Conservation (phyloP, 2,113 vertebrate genomes). For the Barbus barbus region DNA sequence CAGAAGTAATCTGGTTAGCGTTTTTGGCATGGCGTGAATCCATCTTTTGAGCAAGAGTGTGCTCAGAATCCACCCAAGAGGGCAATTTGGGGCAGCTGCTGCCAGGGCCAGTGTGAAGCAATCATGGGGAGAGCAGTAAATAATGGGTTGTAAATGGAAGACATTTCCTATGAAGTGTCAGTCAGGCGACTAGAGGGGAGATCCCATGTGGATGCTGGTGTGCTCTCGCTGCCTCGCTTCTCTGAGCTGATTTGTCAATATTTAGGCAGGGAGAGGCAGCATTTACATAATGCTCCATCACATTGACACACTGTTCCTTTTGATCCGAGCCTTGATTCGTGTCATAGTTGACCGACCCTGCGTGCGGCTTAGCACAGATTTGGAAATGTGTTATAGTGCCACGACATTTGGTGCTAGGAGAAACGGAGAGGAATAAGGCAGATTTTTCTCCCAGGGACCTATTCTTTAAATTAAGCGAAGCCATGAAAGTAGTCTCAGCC, state of each 20-base stretch:
- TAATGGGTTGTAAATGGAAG: conserved; percentile 63
- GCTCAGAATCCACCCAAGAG: conserved; percentile 49
- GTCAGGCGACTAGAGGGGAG: conserved; percentile 57
- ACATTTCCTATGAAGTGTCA: conserved; percentile 57
- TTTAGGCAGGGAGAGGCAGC: conserved; percentile 59
- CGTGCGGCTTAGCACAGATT: not conserved
- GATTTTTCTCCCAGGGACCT: not conserved
- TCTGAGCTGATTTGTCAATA: conserved; percentile 71
- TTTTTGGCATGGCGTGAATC: conserved; percentile 52
- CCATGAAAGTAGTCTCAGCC: not conserved
- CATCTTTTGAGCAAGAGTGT: conserved; percentile 54
- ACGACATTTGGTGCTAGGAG: not conserved
- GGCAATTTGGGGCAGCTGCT: conserved; percentile 54
- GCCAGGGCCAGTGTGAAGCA: conserved; percentile 54
- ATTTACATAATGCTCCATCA: conserved; percentile 62
- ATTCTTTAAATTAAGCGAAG: not conserved
- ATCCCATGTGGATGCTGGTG: conserved; percentile 49
- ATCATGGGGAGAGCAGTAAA: conserved; percentile 62
- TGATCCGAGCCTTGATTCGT: conserved; percentile 43
- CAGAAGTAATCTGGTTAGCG: conserved; percentile 61
- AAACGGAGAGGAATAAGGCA: not conserved
- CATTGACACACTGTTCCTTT: conserved; percentile 29
- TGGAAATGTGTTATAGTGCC: not conserved
- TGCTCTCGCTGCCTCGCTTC: conserved; percentile 53
- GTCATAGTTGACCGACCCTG: conserved; percentile 31